Evolutionary conservation across 2,888 invertebrate genomes (phyloP), one percentile per base, ranked within the genome.

Genomic region (Malthinus seriepunctatus): DNA sequence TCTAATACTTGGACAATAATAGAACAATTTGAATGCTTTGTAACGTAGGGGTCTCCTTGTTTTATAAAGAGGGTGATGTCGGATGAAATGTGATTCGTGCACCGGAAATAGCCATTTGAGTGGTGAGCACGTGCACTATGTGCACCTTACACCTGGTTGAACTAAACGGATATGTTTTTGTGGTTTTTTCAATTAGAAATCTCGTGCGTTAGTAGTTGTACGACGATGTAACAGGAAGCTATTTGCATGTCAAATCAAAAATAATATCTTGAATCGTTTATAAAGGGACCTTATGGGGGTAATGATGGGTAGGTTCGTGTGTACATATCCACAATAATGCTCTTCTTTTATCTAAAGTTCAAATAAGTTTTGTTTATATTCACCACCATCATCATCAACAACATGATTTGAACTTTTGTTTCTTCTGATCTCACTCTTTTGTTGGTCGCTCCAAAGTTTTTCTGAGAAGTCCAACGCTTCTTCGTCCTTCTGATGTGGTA

Each of bases 71-170:
- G 46, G 50, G 46, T 37, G 54, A 54, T 50, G 59, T 53, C 46
- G 38, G 35, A 54, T 37, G 59, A 59, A 59, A 59, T 32, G 49
- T 12, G 59, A 59, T 51, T 53, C 48, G 23, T 42, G 31, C 59
- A 48, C 65, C 65, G 65, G 65, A 65, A 65, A 64, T 58, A 59
- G 52, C 55, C 63, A 55, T 62, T 61, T 62, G 60, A 63, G 52
- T 32, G 51, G 53, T 45, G 49, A 65, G 65, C 65, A 65, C 65
- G 65, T 65, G 63, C 62, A 58, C 11, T 50, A 53, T 23, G 42
- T 56, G 48, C 59, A 59, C 59, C 59, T 58, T 60, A 48, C 60
- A 55, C 56, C 60, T 56, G 56, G 51, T 11, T 10, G 42, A 60
- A 53, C 59, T 57, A 60, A 51, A 54, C 60, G 55, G 60, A 53